A percentile compares a stretch with the other conserved stretches of the same genome.
phyloP scores from a whole-genome alignment of 2,888 invertebrate genomes.

The Cartodere bifasciata region DNA sequence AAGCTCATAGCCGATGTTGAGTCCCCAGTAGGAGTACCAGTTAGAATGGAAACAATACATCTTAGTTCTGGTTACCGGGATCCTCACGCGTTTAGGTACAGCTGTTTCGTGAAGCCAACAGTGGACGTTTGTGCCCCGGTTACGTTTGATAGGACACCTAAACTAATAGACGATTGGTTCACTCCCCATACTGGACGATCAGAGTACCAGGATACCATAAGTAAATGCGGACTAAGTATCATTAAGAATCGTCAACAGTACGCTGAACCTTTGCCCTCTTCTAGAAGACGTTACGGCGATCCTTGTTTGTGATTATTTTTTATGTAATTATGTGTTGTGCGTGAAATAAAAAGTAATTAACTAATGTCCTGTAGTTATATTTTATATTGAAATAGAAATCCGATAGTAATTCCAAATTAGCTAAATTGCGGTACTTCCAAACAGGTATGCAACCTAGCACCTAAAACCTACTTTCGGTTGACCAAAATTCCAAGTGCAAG shows the following conservation, averaged over 20 bases:
- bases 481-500: slow-evolving; percentile 6
- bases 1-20: slow-evolving; percentile 47
- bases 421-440: no score
- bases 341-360: no score
- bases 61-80: slow-evolving; percentile 47
- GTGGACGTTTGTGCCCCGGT: slow-evolving; percentile 39
- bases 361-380: no score
- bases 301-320: slow-evolving; percentile 36
- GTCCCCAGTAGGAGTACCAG: slow-evolving; percentile 44
- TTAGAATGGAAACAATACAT: slow-evolving; percentile 43
- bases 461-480: slow-evolving; percentile 1
- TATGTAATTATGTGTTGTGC: no score
- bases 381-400: no score
- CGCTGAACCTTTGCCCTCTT: slow-evolving; percentile 48
- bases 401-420: no score
- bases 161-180: slow-evolving; percentile 41
- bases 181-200: slow-evolving; percentile 43
- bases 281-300: slow-evolving; percentile 44
- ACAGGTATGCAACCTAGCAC: slow-evolving; percentile 3
- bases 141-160: slow-evolving; percentile 34
- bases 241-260: slow-evolving; percentile 49
- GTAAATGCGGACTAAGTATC: slow-evolving; percentile 45
- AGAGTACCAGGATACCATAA: slow-evolving; percentile 49
- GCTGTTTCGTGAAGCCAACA: slow-evolving; percentile 41
- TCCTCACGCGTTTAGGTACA: slow-evolving; percentile 45